Percentiles rank a stretch among this genome's conserved stretches.
phyloP scores from a whole-genome alignment of 2,888 invertebrate species.

The Chalcosyrphus nemorum region DNA sequence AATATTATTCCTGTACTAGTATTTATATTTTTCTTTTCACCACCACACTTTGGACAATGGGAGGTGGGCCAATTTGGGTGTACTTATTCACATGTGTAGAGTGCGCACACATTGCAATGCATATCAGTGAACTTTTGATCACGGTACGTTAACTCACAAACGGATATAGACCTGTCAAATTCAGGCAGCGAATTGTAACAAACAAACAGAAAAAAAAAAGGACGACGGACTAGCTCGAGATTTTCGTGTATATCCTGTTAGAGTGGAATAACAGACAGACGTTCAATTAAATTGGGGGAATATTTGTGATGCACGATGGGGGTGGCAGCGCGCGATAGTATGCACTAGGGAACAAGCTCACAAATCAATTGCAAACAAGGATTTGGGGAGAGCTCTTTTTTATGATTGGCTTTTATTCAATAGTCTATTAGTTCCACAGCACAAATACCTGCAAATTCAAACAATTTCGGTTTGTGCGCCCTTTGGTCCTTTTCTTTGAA shows the following conservation, averaged over 20 bases:
- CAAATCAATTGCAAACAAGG: slow-evolving; percentile 62
- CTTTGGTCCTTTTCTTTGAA: not conserved
- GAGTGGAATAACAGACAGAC: slow-evolving; percentile 40
- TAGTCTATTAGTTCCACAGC: slow-evolving; percentile 34
- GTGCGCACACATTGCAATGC: slow-evolving; percentile 24
- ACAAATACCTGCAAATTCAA: not conserved
- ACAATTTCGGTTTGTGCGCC: not conserved
- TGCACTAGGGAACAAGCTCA: slow-evolving; percentile 37
- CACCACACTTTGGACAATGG: slow-evolving; percentile 13
- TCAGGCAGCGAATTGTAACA: slow-evolving; percentile 35
- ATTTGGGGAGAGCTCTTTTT: not conserved
- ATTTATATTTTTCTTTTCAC: not conserved
- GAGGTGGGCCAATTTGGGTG: not conserved
- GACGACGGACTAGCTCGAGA: slow-evolving; percentile 4
- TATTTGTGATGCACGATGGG: not conserved
- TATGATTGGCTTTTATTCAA: not conserved
- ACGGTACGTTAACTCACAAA: slow-evolving; percentile 32
- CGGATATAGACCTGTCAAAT: slow-evolving; percentile 60
- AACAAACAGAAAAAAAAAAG: slow-evolving; percentile 7
- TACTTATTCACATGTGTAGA: not conserved
- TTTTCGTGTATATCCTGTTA: not conserved
- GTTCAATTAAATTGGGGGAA: slow-evolving; percentile 44
- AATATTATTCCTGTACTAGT: slow-evolving; percentile 51
- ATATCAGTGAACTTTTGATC: slow-evolving; percentile 31
- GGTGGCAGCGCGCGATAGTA: not conserved